Base-by-base conservation (phyloP, 2,797 vertebrate species). In the Salarias fasciatus region DNA sequence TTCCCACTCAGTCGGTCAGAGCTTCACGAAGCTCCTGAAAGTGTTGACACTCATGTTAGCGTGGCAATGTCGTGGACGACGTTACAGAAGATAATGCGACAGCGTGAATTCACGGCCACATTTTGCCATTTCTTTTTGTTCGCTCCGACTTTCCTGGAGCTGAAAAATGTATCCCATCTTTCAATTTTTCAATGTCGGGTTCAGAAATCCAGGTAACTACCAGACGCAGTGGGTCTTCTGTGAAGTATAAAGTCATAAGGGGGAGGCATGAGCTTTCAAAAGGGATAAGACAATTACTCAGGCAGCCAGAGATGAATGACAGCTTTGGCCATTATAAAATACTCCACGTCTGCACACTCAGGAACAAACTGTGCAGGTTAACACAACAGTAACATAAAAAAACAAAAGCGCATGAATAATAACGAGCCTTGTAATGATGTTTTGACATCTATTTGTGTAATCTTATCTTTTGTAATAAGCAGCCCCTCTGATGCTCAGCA, bases 381-480 rank as follows among this genome's bases (percentile, higher is more conserved):
- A 76, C 41, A 54, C 38, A 44, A 3, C 41, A 38, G 38, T 53
- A 11, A 37, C 40, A 51, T 2, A n/a, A 35, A 50, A 40, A 45
- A n/a, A 35, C 50, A 40, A 45, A 5, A 41, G 18, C 18, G 62
- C 44, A 53, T 64, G 51, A 72, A 74, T 77, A 67, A 75, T 53
- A 59, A 37, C 63, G 55, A 33, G 41, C 35, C 42, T 24, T 60
- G 62, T 67, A 45, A 65, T 40, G 46, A 70, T 66, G 68, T 72
- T 66, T 61, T 58, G 61, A 60, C 60, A 64, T 75, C 57, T 56
- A 78, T 65, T 77, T 59, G 64, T 73, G 70, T 67, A 44, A 63
- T 80, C 57, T 58, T 68, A 73, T 83, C 66, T 82, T 81, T 79
- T 78, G 66, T 75, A 76, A 79, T 72, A 67, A 57, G 63, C 48